A percentile compares a stretch with the other conserved stretches of the same genome.
These are phyloP conservation scores for Aphyosemion australe DNA, from an alignment of 2,113 vertebrate genomes.

Conservation along the genomic window DNA sequence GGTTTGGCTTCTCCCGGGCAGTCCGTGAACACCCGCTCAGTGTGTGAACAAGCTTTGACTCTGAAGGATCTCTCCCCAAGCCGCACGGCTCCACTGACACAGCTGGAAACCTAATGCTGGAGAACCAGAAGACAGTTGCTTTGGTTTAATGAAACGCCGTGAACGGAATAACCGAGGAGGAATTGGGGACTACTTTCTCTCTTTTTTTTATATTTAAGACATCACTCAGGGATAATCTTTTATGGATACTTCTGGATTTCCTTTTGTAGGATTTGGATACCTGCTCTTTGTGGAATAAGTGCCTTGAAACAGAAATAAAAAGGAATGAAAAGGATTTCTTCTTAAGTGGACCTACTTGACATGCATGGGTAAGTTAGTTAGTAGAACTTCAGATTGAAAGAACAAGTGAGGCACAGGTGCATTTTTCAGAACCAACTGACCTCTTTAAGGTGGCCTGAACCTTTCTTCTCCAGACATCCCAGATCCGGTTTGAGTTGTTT, in stretches of 20 bases:
- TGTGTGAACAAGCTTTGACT: conserved; percentile 75
- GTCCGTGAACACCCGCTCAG: conserved; percentile 60
- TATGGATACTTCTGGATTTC: conserved; percentile 62
- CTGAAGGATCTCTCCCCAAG: conserved; percentile 68
- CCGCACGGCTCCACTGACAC: conserved; percentile 63
- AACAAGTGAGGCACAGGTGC: conserved; percentile 52
- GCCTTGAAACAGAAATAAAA: conserved; percentile 30
- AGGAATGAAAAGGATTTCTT: conserved; percentile 59
- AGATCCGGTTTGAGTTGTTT: conserved; percentile 1
- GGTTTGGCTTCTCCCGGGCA: conserved; percentile 69
- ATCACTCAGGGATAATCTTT: conserved; percentile 61
- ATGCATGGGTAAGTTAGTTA: conserved; percentile 70
- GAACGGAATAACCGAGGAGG: conserved; percentile 66
- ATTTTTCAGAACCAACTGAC: conserved; percentile 14
- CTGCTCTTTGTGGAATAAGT: conserved; percentile 64
- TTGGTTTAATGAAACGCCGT: conserved; percentile 45
- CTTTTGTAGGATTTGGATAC: conserved; percentile 74
- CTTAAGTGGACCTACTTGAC: conserved; percentile 62
- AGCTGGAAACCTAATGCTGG: conserved; percentile 64
- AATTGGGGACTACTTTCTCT: conserved; percentile 15
- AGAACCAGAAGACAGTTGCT: conserved; percentile 48
- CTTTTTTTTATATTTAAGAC: conserved; percentile 31
- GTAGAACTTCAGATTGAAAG: conserved; percentile 1
- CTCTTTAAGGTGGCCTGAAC: conserved; percentile 2
- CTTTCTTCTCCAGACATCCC: not conserved